Evolutionary conservation across 2,113 vertebrate species (phyloP).

Genomic region (Dipodomys spectabilis): DNA sequence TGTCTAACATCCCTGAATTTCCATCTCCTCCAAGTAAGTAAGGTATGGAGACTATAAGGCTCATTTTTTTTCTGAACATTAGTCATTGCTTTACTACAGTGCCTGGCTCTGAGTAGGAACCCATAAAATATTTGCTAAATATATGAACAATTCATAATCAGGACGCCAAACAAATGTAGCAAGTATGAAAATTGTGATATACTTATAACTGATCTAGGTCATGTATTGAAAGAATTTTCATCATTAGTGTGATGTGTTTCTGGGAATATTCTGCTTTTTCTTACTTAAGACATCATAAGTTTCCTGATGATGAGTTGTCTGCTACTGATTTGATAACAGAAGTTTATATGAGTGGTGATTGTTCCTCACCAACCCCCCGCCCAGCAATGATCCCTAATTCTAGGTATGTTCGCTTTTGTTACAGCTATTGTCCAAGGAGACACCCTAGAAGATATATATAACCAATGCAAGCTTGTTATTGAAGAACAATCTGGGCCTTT

Average conservation of each 20-base stretch:
- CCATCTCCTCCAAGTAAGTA: not conserved
- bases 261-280: not conserved
- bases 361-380: not conserved
- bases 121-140: constrained; percentile 9
- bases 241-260: not conserved
- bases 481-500: constrained; percentile 99
- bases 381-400: not conserved
- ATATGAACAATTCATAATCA: not conserved
- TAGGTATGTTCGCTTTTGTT: constrained; percentile 71
- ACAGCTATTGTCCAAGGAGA: constrained; percentile 98
- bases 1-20: constrained; percentile 33
- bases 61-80: not conserved
- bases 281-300: not conserved
- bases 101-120: not conserved
- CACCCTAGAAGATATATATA: constrained; percentile 99
- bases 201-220: not conserved
- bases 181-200: not conserved
- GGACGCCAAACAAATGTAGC: not conserved
- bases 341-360: not conserved
- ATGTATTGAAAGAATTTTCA: not conserved
- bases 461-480: constrained; percentile 98
- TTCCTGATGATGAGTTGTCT: not conserved
- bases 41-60: not conserved
- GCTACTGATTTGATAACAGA: not conserved
- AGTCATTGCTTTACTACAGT: not conserved